A percentile compares a stretch with the other conserved stretches of the same genome.
These are phyloP conservation scores for Sebastes minor DNA, from an alignment of 2,797 vertebrate genomes.

Conservation along the genomic window DNA sequence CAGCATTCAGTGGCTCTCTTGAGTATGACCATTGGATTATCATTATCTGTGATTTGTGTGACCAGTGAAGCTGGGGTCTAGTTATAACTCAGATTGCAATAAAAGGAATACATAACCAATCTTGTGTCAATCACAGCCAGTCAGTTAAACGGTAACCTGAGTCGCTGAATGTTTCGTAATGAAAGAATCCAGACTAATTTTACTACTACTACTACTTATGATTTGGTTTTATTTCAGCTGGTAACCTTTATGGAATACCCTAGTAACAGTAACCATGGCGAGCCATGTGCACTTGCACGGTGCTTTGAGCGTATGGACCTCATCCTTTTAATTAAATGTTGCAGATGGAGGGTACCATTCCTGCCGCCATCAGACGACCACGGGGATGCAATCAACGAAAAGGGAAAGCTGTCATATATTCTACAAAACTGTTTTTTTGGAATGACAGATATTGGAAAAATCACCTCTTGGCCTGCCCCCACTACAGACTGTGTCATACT, in stretches of 20 bases:
- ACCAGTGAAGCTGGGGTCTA: neutral
- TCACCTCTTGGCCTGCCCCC: slow-evolving; percentile 27
- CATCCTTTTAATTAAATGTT: slow-evolving; percentile 41
- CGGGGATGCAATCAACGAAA: slow-evolving; percentile 25
- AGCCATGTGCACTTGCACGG: neutral
- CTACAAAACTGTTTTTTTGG: slow-evolving; percentile 23
- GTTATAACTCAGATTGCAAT: neutral
- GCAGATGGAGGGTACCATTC: slow-evolving; percentile 16
- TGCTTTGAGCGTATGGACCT: slow-evolving; percentile 12
- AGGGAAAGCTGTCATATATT: slow-evolving; percentile 32
- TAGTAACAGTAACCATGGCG: neutral
- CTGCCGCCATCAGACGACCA: slow-evolving; percentile 3
- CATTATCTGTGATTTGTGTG: neutral
- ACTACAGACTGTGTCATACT: slow-evolving; percentile 18
- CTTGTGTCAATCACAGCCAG: neutral
- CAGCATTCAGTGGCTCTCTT: no score
- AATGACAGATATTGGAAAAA: slow-evolving; percentile 53
- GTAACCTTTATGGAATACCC: neutral
- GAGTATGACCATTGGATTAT: neutral
- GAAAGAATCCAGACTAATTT: neutral
- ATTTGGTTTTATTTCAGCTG: neutral
- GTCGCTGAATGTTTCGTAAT: neutral
- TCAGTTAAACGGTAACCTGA: neutral
- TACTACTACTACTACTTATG: neutral
- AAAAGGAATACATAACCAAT: neutral